Base-by-base conservation (phyloP, 1,140 invertebrate genomes). In the Drosophila nasuta region DNA sequence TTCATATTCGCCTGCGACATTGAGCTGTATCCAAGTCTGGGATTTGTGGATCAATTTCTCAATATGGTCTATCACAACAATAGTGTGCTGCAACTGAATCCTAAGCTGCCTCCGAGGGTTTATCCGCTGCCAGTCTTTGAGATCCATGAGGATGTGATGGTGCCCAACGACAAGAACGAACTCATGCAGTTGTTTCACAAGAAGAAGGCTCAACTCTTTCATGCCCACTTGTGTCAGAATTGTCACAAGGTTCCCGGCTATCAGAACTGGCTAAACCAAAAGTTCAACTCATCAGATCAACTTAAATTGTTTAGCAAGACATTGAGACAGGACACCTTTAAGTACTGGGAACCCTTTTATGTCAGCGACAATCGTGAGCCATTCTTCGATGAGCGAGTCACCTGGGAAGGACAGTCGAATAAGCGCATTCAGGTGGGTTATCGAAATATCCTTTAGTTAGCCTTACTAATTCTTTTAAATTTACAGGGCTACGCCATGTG, bases 281-380 rank as follows among this genome's bases (percentile, higher is more conserved):
- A 94, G 7, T 17, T 28, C 2, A 65, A 56, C 2, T 94, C 95
- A 82, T 95, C 94, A 0, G 93, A 94, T 63, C 92, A 93, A 56
- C 92, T 98, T 67, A 94, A 95, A 56, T 94, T 98, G 5, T 98
- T 98, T 91, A 95, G 97, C 77, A 94, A 96, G 2, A 96, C 96
- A 0, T 96, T 97, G 79, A 93, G 97, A 17, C 95, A 93, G 11
- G 95, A 96, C 4, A 94, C 94, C 48, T 96, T 95, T 81, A 93
- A 95, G 4, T 95, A 96, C 81, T 98, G 97, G 97, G 97, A 98
- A 91, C 97, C 97, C 1, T 97, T 97, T 83, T 97, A 96, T 82
- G 97, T 97, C 52, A 97, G 97, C 25, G 97, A 96, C 1, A 96
- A 97, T 91, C 93, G 94, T 11, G 97, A 98, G 77, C 97, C 97